Evolutionary conservation across 1,140 invertebrate genomes (phyloP).

Genomic region (Magallana gigas): DNA sequence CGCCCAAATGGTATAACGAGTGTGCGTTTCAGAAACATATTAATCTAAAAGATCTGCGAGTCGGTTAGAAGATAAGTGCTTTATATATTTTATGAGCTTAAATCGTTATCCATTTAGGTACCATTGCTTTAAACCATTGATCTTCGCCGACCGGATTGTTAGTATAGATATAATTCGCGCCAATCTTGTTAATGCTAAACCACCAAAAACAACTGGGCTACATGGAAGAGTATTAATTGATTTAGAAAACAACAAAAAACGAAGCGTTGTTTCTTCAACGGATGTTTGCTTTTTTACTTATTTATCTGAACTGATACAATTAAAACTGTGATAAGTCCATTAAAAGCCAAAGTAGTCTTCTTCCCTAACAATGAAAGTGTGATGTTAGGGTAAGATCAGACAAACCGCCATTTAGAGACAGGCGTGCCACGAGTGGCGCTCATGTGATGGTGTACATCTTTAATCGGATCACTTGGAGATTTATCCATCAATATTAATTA

Average conservation of each 20-base stretch:
- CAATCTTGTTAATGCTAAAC: conserved; percentile 22
- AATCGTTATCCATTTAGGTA: conserved; percentile 31
- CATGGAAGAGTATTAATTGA: conserved; percentile 11
- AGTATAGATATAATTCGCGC: conserved; percentile 26
- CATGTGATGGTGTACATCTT: conserved; percentile 16
- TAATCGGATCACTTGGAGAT: not conserved
- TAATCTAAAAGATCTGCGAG: not conserved
- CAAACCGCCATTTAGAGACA: not conserved
- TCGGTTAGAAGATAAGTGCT: conserved; percentile 18
- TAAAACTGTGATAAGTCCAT: conserved; percentile 10
- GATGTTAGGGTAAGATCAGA: not conserved
- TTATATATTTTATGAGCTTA: conserved; percentile 39
- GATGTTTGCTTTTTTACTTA: conserved; percentile 25
- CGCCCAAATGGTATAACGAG: not conserved
- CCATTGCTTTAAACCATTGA: conserved; percentile 20
- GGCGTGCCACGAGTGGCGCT: not conserved
- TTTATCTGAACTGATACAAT: not conserved
- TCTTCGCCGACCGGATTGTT: conserved; percentile 7
- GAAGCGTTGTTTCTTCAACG: not conserved
- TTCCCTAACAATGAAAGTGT: conserved; percentile 5
- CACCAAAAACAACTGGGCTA: not conserved
- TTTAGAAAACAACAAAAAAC: not conserved
- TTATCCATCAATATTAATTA: conserved; percentile 12
- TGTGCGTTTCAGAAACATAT: conserved; percentile 1
- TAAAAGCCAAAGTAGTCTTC: conserved; percentile 7